These are phyloP conservation scores for Pachyuromys duprasi DNA, from an alignment of 2,797 vertebrate genomes.

Conservation along the genomic window DNA sequence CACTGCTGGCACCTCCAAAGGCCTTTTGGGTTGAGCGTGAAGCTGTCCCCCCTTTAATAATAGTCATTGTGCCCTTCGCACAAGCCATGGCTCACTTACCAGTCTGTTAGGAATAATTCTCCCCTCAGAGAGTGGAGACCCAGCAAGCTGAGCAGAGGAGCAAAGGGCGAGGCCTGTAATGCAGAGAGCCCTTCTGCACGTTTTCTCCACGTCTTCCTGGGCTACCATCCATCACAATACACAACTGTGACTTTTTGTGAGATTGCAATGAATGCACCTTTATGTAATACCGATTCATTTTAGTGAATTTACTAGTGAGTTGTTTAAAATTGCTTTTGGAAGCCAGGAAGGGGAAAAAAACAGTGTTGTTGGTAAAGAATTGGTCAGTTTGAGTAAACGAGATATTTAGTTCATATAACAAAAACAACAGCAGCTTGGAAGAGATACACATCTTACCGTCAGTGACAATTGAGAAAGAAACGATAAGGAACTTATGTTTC, in stretches of 20 bases:
- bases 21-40: neutral
- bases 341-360: neutral
- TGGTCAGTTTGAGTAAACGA: neutral
- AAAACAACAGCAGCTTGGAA: neutral
- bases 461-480: neutral
- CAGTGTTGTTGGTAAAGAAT: neutral
- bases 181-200: neutral
- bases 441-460: neutral
- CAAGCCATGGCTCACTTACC: neutral
- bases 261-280: slow-evolving; percentile 19
- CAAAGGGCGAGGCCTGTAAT: neutral
- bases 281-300: neutral
- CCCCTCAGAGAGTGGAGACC: neutral
- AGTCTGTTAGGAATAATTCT: slow-evolving; percentile 1
- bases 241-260: slow-evolving; percentile 9
- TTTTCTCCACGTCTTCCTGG: neutral
- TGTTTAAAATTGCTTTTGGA: slow-evolving; percentile 33
- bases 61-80: neutral
- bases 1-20: neutral
- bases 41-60: neutral
- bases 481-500: neutral
- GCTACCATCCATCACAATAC: neutral
- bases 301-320: slow-evolving; percentile 14
- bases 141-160: neutral
- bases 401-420: slow-evolving; percentile 17